These are phyloP conservation scores for Brachionichthys hirsutus DNA, from an alignment of 2,113 vertebrate genomes.

Conservation along the genomic window DNA sequence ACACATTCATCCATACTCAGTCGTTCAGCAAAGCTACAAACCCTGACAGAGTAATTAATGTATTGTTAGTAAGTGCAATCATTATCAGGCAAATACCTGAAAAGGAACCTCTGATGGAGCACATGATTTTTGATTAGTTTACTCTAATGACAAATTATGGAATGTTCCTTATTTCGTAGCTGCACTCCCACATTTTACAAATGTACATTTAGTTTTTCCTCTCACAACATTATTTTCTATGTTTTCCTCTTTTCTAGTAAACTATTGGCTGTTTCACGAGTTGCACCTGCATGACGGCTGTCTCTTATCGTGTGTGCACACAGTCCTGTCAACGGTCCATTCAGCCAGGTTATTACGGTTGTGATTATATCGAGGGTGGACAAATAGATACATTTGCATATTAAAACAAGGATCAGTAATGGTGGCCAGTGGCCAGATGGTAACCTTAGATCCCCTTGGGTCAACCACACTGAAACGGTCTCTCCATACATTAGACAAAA, in stretches of 20 bases:
- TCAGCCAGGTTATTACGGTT: slow-evolving; percentile 54
- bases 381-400: slow-evolving; percentile 69
- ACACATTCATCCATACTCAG: not conserved
- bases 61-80: not conserved
- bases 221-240: not conserved
- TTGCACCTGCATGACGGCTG: slow-evolving; percentile 13
- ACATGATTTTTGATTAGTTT: no score
- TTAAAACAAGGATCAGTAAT: slow-evolving; percentile 72
- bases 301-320: slow-evolving; percentile 39
- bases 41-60: not conserved
- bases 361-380: slow-evolving; percentile 61
- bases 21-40: not conserved
- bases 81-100: not conserved
- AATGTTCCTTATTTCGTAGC: no score
- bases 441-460: slow-evolving; percentile 74
- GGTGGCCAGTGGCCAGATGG: slow-evolving; percentile 74
- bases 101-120: not conserved
- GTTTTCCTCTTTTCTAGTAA: not conserved
- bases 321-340: slow-evolving; percentile 29
- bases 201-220: not conserved
- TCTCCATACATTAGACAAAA: slow-evolving; percentile 38
- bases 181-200: no score
- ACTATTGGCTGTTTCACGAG: not conserved
- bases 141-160: no score
- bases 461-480: slow-evolving; percentile 65